Conservation (phyloP, 2,113 vertebrate genomes). For the Nicator chloris region DNA sequence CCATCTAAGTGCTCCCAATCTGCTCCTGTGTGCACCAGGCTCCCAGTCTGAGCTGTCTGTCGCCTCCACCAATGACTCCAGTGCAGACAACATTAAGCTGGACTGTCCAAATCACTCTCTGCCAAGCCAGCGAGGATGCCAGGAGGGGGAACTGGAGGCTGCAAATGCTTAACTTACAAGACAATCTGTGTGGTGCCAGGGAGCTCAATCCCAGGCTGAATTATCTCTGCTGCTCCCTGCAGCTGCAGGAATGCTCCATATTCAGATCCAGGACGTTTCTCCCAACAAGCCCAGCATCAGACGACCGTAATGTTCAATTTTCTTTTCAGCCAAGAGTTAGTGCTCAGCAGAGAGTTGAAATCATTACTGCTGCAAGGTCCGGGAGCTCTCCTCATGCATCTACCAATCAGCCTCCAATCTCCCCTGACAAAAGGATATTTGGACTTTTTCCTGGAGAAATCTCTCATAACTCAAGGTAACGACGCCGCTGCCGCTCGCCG, state of each 20-base stretch:
- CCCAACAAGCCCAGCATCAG: conserved; percentile 24
- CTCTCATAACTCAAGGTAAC: conserved; percentile 65
- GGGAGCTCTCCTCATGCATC: conserved; percentile 38
- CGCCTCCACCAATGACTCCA: background rate
- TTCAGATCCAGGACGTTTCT: conserved; percentile 25
- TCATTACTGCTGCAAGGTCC: conserved; percentile 42
- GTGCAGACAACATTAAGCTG: background rate
- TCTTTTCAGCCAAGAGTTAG: conserved; percentile 62
- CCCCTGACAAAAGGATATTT: conserved; percentile 62
- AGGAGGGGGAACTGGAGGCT: background rate
- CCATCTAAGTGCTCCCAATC: background rate
- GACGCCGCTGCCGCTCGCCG: background rate
- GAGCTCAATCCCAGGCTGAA: background rate
- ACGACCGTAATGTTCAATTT: conserved; percentile 54
- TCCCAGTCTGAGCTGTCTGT: background rate
- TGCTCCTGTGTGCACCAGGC: background rate
- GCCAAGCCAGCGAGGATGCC: background rate
- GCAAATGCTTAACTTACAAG: background rate
- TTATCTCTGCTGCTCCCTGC: conserved; percentile 16
- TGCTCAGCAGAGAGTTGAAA: conserved; percentile 65
- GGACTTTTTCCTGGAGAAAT: conserved; percentile 53
- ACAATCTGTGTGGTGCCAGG: background rate
- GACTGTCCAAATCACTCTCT: conserved; percentile 10
- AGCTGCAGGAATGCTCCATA: background rate
- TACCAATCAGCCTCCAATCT: conserved; percentile 57